phyloP scores from a whole-genome alignment of 2,888 invertebrate genomes.

The Polietes domitor region DNA sequence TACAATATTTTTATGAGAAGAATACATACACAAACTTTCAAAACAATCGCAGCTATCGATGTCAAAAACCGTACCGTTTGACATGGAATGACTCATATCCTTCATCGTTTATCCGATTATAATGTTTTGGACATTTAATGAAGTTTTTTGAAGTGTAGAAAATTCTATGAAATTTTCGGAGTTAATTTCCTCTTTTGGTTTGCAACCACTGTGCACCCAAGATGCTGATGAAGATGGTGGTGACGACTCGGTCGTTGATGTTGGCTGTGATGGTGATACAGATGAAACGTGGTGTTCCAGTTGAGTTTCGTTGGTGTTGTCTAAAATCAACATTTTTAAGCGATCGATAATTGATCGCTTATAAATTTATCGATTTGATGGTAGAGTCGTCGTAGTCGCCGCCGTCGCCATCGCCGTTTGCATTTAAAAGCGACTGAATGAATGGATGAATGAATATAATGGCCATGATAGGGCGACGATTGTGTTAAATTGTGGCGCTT shows the following conservation, averaged over 20 bases:
- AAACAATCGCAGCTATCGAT: no score
- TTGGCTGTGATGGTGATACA: background rate
- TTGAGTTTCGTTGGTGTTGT: background rate
- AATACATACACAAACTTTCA: no score
- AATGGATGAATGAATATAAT: slow-evolving; percentile 63
- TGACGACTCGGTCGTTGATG: slow-evolving; percentile 1
- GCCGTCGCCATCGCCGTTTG: slow-evolving; percentile 46
- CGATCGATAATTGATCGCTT: slow-evolving; percentile 74
- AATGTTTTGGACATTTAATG: no score
- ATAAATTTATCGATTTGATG: slow-evolving; percentile 51
- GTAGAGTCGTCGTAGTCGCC: background rate
- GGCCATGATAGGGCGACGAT: slow-evolving; percentile 50
- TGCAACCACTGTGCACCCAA: background rate
- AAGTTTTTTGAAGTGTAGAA: no score
- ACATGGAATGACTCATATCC: no score
- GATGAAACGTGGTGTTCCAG: slow-evolving; percentile 5
- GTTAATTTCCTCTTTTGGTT: no score
- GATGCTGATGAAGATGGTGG: background rate
- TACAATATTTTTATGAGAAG: no score
- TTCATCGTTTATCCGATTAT: no score
- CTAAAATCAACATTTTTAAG: slow-evolving; percentile 75
- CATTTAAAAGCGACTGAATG: slow-evolving; percentile 60
- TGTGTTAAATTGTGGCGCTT: slow-evolving; percentile 67
- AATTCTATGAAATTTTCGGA: no score
- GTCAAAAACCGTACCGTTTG: no score